A percentile compares a stretch with the other conserved stretches of the same genome.
Conservation (phyloP, 2,113 vertebrate genomes). For the Tetrax tetrax region DNA sequence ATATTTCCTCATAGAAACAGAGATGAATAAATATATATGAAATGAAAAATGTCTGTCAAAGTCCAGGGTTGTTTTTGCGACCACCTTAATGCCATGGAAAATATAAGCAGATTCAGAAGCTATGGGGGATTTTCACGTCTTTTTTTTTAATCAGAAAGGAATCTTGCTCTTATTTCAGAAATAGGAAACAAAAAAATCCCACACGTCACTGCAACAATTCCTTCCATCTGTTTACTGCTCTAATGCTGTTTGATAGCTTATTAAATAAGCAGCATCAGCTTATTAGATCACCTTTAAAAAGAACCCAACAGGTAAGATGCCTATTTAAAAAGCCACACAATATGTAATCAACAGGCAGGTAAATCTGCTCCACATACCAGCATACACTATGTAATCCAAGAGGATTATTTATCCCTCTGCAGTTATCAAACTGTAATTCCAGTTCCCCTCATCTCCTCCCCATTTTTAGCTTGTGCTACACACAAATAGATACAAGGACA, state of each 20-base stretch:
- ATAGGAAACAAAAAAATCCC: background rate
- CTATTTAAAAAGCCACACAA: background rate
- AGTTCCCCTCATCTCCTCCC: background rate
- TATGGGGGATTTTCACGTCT: background rate
- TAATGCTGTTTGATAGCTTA: background rate
- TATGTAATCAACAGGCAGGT: background rate
- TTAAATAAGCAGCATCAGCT: background rate
- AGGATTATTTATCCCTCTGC: background rate
- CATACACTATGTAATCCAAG: background rate
- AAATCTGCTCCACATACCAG: background rate
- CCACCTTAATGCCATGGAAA: background rate
- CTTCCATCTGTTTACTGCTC: conserved; percentile 17
- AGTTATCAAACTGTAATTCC: background rate
- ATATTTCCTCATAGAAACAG: background rate
- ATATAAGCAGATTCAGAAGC: background rate
- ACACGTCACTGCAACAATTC: background rate
- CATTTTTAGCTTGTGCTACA: background rate
- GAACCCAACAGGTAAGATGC: background rate
- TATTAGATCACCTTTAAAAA: background rate
- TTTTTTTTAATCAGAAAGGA: background rate
- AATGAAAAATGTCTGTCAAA: background rate
- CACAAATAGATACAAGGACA: background rate
- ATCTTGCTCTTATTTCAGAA: background rate
- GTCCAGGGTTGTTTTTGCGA: background rate
- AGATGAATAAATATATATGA: background rate